Base-by-base conservation (phyloP, 1,140 invertebrate genomes). In the Drosophila guanche region DNA sequence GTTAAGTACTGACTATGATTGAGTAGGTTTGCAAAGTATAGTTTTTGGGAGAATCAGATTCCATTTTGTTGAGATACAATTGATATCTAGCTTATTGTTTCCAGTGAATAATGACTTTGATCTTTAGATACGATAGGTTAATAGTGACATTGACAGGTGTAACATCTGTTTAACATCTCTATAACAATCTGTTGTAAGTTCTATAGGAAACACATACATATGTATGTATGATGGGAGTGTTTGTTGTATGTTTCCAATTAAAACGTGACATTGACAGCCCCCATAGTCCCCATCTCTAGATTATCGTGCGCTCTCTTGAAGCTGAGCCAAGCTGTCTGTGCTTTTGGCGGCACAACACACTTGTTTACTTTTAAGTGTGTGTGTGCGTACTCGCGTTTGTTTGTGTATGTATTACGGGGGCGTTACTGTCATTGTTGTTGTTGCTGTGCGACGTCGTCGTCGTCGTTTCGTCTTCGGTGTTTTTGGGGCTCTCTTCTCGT, bases 361-460 rank as follows among this genome's bases (percentile, higher is more conserved):
- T 83, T 85, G 81, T 81, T 85, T 84, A 85, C 78, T 81, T 80
- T 67, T 60, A 16, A 37, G 56, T 48, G 56, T 42, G 40, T 61
- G 20, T 42, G 52, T 29, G 42, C 23, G 56, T 61, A 22, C 14
- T 2, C 16, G 12, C 14, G 22, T 47, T 47, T 51, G 52, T 57
- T 45, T 62, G 43, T 51, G 50, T 54, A 40, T 54, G 37, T 47
- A 50, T 25, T 47, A 41, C 47, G 83, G 73, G 78, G 83, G 83
- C 83, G 83, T 86, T 71, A 88, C 83, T 86, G 83, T 81, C 74
- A 78, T 76, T 88, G 83, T 72, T 86, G 85, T 88, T 88, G 63
- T 83, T 70, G 58, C 63, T 60, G 42, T 22, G 61, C 70, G 48
- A 58, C 42, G 43, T 52, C 57, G 23, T 70, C 60, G 54, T n/a